Conservation (phyloP, 2,113 vertebrate species). For the Coryphaenoides rupestris region DNA sequence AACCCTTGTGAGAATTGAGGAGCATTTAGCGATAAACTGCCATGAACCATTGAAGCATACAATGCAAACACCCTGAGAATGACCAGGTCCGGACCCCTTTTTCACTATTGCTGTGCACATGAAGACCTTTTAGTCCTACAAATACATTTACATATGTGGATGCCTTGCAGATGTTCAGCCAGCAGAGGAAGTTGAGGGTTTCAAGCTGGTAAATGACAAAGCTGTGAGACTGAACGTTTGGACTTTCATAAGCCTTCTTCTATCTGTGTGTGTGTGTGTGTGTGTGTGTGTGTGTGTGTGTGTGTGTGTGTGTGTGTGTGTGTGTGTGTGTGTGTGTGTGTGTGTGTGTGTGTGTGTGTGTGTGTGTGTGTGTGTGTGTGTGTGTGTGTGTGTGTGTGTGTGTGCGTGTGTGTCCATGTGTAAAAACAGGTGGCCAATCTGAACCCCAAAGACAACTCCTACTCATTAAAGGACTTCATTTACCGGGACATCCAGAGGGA, state of each 20-base stretch:
- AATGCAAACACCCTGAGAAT: constrained; percentile 17
- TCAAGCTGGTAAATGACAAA: constrained; percentile 10
- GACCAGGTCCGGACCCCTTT: constrained; percentile 4
- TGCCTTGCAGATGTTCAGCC: constrained; percentile 8
- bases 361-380: too few relatives aligned
- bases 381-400: too few relatives aligned
- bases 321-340: too few relatives aligned
- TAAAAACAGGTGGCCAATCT: constrained; percentile 85
- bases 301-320: too few relatives aligned
- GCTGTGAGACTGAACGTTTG: constrained; percentile 1
- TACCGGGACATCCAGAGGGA: constrained; percentile 87
- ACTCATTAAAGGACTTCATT: constrained; percentile 83
- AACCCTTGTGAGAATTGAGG: neutral
- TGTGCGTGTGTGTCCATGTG: too few relatives aligned
- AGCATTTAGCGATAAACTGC: too few relatives aligned
- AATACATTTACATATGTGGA: too few relatives aligned
- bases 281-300: too few relatives aligned
- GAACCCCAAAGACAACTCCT: constrained; percentile 88
- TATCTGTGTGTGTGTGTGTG: constrained; percentile 10
- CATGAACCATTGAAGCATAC: neutral
- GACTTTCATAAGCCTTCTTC: neutral
- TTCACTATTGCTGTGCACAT: constrained; percentile 20
- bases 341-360: too few relatives aligned
- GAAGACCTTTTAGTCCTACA: too few relatives aligned
- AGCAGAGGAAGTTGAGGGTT: constrained; percentile 36